These are phyloP conservation scores for Bursaphelenchus okinawaensis DNA, from an alignment of 2,888 invertebrate species.

Conservation along the genomic window DNA sequence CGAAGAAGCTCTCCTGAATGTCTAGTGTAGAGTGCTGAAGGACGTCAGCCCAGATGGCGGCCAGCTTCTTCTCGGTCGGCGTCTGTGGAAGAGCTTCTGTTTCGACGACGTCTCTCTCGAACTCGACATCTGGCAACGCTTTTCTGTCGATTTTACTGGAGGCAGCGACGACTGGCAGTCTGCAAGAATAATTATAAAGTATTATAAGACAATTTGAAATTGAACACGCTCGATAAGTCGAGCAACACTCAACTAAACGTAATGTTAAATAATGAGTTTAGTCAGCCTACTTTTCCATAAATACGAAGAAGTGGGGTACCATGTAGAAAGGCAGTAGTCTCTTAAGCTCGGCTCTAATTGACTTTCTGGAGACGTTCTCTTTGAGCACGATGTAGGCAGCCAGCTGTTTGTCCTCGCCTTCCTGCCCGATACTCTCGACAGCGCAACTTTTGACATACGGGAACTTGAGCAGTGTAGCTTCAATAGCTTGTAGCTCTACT, in stretches of 20 bases:
- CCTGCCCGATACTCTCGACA: conserved; percentile 59
- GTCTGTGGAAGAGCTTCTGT: conserved; percentile 58
- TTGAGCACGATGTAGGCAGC: conserved; percentile 59
- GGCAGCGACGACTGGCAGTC: conserved; percentile 59
- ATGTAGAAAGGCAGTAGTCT: conserved; percentile 60
- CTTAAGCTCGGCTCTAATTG: conserved; percentile 58
- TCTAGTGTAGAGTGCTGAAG: conserved; percentile 56
- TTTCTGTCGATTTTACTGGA: conserved; percentile 60
- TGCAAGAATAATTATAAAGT: conserved; percentile 30
- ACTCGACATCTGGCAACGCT: conserved; percentile 58
- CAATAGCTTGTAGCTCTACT: conserved; percentile 61
- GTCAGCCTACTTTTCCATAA: conserved; percentile 24
- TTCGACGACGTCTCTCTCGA: conserved; percentile 36
- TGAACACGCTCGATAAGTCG: neutral
- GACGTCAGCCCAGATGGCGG: conserved; percentile 58
- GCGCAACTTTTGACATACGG: conserved; percentile 58
- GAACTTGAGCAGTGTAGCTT: conserved; percentile 58
- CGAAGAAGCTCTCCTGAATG: conserved; percentile 61
- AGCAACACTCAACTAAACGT: neutral
- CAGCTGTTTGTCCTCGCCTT: conserved; percentile 60
- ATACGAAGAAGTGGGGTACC: conserved; percentile 58
- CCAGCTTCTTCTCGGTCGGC: conserved; percentile 57
- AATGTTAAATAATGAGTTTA: neutral
- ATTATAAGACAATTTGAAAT: neutral
- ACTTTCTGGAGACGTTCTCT: conserved; percentile 54